Evolutionary conservation across 2,797 vertebrate species (phyloP), one percentile per base, ranked within the genome.

Genomic region (Bryconaethiops microstoma): DNA sequence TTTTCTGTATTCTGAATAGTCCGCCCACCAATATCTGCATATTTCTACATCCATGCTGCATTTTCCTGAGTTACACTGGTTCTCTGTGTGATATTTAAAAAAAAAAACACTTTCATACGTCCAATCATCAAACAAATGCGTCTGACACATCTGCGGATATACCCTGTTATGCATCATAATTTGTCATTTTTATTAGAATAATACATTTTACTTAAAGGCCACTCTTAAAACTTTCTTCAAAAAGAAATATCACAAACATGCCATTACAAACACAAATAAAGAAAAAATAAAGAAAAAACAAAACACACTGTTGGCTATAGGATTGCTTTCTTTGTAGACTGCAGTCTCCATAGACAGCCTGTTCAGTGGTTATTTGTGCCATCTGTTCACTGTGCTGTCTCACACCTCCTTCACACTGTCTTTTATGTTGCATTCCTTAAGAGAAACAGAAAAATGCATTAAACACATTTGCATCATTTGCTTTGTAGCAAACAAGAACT

Each of bases 161-260:
- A 76, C 82, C 85, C 86, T 82, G 78, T 91, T 91, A 85, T 90
- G 87, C 86, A 90, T 91, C 63, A 86, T 81, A 83, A 84, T 88
- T 81, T 84, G 76, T 87, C 82, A 48, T 82, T 82, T 88, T 89
- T 87, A 89, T 84, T 89, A 88, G 82, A 86, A 80, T 84, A 80
- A 85, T 42, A 83, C 84, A 89, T 88, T 82, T 73, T 82, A 82
- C 89, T 50, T 87, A 84, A 94, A 92, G 90, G 91, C 89, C 90
- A 90, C 91, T 91, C 69, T 87, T 89, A 88, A 87, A 87, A 89
- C 84, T 81, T 74, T 86, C 55, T 82, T 88, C 79, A 82, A 73
- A 90, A 89, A 88, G 21, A 70, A 87, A 79, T 78, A 64, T 29
- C 55, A 81, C 82, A 82, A 75, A 82, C 59, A 72, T 85, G 90